Evolutionary conservation across 2,888 invertebrate species (phyloP), one percentile per base, ranked within the genome.

Genomic region (Dascillus cervinus): DNA sequence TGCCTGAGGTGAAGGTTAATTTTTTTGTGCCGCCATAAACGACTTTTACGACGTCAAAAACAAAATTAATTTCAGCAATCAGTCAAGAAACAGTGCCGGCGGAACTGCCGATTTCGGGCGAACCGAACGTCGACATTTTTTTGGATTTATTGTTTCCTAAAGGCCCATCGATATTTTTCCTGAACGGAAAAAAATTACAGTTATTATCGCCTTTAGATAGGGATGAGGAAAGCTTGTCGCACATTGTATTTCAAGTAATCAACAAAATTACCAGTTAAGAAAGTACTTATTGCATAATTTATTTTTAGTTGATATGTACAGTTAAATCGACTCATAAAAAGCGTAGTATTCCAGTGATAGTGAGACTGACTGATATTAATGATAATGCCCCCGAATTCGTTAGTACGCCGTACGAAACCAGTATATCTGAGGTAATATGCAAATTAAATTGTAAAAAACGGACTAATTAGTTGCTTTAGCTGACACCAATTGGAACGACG

Each of bases 291-390:
- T n/a, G n/a, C n/a, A n/a, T n/a, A n/a, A n/a, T n/a, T 36, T 46
- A 43, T 53, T 72, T 71, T 36, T 71, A 88, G 88, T 69, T 89
- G 62, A 81, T 82, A 44, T 90, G 90, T 62, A 83, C 84, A 44
- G 79, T 87, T 50, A 79, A 79, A 66, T 72, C 80, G 28, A 82
- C 84, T 23, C 79, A 79, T 63, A 86, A 84, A 61, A 80, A 83
- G 60, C 75, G 85, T 44, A 86, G 83, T 41, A 84, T 89, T 62
- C 90, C 90, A 33, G 81, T 90, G 49, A 88, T 90, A 58, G 88
- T 89, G 46, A 73, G 90, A 65, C 84, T 90, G 51, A 87, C 86
- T 19, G 90, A 91, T 67, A 79, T 90, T 60, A 90, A 91, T 60
- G 90, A 91, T 66, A 91, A 91, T 65, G 78, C 82, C 29, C 90